Evolutionary conservation across 1,140 invertebrate genomes (phyloP), one percentile per base, ranked within the genome.

Genomic region (Radopholus similis): DNA sequence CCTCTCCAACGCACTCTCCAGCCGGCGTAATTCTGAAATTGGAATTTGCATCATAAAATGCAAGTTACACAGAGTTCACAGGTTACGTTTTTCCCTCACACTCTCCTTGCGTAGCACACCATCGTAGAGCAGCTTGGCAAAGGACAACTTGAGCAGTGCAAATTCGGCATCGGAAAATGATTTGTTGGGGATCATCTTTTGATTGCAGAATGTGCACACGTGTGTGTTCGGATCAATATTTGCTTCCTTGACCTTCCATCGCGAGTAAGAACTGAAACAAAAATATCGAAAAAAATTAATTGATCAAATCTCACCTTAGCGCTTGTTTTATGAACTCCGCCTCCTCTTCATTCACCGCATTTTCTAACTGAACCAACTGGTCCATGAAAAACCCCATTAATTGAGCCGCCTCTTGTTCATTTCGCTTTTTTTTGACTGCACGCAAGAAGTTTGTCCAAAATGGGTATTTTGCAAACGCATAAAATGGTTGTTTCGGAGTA

Each of bases 351-450:
- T 47, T 34, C 42, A 62, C 13, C 21, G 59, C 32, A 23, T 49
- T 32, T 11, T 34, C 59, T 2, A 62, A 1, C 42, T 34, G 32
- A 35, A 62, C 59, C 8, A 62, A 5, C 18, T 62, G 59, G 30
- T 62, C 59, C 59, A 62, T 62, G 49, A 40, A 49, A 32, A 62
- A 15, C 30, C 47, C 6, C 34, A 62, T 21, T 30, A 54, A 54
- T 54, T 18, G 15, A 47, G 28, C 49, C 18, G n/a, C 8, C 47
- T 42, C 15, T 18, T 13, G 42, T 49, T 23, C 21, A 8, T 18
- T 15, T 2, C 15, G 2, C 28, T 28, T n/a, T 49, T 54, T 40
- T 9, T 2, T 1, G 0, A 62, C 11, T 26, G 9, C 40, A 49
- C 30, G 26, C 32, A 49, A 30, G 47, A 62, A 62, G n/a, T n/a